A percentile compares a stretch with the other conserved stretches of the same genome.
These are phyloP conservation scores for Muscidifurax raptorellus DNA, from an alignment of 1,140 invertebrate species.

Conservation along the genomic window DNA sequence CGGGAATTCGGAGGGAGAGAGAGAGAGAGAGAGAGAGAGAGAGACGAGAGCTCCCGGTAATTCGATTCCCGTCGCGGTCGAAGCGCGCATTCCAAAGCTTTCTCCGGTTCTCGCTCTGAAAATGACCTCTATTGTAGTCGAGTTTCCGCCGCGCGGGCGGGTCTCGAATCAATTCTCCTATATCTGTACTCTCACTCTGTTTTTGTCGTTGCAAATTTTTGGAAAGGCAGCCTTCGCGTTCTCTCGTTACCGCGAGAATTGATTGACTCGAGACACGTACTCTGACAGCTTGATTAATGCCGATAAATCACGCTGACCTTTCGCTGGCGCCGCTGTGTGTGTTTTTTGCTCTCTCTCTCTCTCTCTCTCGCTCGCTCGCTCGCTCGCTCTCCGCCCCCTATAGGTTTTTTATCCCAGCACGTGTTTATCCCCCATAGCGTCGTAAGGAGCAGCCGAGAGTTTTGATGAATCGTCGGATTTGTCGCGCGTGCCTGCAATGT, in stretches of 20 bases:
- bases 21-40: no score
- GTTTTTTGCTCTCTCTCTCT: not conserved
- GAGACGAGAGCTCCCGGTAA: not conserved
- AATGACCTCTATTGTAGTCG: not conserved
- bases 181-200: no score
- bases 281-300: conserved; percentile 46
- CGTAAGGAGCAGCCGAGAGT: not conserved
- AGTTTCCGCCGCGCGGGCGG: not conserved
- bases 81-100: not conserved
- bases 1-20: not conserved
- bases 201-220: not conserved
- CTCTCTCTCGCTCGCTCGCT: not conserved
- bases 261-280: conserved; percentile 11
- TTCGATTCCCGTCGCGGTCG: not conserved
- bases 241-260: conserved; percentile 4
- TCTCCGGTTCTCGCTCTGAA: not conserved
- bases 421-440: not conserved
- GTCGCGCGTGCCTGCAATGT: not conserved
- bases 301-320: conserved; percentile 55
- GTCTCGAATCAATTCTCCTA: no score
- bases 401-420: not conserved
- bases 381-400: not conserved
- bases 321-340: conserved; percentile 12
- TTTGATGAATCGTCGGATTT: not conserved
- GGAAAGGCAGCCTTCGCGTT: no score